Base-by-base conservation (phyloP, 2,888 invertebrate genomes). In the Thereva nobilitata region DNA sequence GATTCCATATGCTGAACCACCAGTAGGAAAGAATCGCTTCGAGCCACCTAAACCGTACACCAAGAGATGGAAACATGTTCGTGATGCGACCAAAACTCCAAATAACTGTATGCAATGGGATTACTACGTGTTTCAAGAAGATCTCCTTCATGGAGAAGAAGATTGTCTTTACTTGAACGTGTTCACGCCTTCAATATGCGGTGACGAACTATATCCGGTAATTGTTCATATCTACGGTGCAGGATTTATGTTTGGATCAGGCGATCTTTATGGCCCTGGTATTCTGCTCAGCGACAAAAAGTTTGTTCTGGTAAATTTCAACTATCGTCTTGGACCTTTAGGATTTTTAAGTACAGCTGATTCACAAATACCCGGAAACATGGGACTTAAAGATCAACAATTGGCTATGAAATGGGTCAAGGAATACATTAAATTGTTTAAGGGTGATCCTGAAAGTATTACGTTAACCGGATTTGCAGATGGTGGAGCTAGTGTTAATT, bases 141-240 rank as follows among this genome's bases (percentile, higher is more conserved):
- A 67, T 70, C 75, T 74, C 57, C 66, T 79, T n/a, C 8, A 75
- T 80, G 69, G 69, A 4, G 83, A 84, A 38, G 89, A 89, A 72
- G 87, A 89, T 75, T 89, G 89, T 72, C 82, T 89, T 1, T 80
- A 83, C 12, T 74, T 89, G 57, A 89, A 89, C 71, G 84, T 89
- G 0, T 89, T 86, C 71, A 84, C 75, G 4, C n/a, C 41, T 6
- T 45, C 49, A 0, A 72, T 66, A 7, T 71, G 72, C n/a, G 35
- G 75, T 1, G 66, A 61, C 0, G 67, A 41, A 0, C 64, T 49
- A 5, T 44, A 66, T 4, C 73, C 79, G 0, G 79, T 79, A 0
- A 71, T 79, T 1, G 74, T 78, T 1, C 78, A 75, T 41, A 77
- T 79, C 41, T 78, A 78, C 65, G 78, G 76, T 0, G 79, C 79